Evolutionary conservation across 37 sponge, comb jelly and placozoan species (phyloP).

Genomic region (Chondrosia reniformis): DNA sequence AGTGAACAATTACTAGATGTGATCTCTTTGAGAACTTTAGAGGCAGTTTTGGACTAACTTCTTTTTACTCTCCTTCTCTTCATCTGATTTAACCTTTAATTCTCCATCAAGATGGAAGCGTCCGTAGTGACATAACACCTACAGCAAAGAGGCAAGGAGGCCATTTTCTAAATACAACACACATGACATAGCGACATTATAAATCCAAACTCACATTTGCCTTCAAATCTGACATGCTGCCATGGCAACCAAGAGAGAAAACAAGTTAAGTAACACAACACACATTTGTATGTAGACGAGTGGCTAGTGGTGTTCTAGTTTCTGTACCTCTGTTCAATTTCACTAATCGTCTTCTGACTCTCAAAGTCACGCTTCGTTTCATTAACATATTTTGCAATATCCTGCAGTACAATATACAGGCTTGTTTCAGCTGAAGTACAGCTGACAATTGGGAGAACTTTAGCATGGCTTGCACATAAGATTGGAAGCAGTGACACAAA

Average conservation of each 20-base stretch:
- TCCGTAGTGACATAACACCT: slow-evolving; percentile 44
- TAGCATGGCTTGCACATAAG: too few species aligned
- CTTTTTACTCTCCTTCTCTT: slow-evolving; percentile 5
- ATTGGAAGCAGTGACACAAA: background rate
- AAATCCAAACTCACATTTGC: background rate
- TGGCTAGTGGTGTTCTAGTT: background rate
- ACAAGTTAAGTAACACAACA: background rate
- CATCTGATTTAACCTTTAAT: slow-evolving; percentile 51
- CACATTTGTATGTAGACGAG: background rate
- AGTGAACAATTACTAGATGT: background rate
- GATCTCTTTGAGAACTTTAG: background rate
- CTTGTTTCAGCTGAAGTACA: too few species aligned
- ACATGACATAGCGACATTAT: background rate
- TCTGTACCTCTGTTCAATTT: slow-evolving; percentile 43
- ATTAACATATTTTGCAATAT: slow-evolving; percentile 79
- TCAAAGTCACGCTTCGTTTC: slow-evolving; percentile 69
- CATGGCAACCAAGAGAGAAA: background rate
- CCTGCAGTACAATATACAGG: too few species aligned
- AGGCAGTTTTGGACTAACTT: background rate
- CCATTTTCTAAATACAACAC: background rate
- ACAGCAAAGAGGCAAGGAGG: background rate
- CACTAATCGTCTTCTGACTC: slow-evolving; percentile 41
- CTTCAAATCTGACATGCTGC: slow-evolving; percentile 39
- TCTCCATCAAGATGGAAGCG: slow-evolving; percentile 76
- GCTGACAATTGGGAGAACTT: too few species aligned